Percentiles rank a stretch among this genome's conserved stretches.
Conservation (phyloP, 1,140 invertebrate species). For the Elymnias hypermnestra region DNA sequence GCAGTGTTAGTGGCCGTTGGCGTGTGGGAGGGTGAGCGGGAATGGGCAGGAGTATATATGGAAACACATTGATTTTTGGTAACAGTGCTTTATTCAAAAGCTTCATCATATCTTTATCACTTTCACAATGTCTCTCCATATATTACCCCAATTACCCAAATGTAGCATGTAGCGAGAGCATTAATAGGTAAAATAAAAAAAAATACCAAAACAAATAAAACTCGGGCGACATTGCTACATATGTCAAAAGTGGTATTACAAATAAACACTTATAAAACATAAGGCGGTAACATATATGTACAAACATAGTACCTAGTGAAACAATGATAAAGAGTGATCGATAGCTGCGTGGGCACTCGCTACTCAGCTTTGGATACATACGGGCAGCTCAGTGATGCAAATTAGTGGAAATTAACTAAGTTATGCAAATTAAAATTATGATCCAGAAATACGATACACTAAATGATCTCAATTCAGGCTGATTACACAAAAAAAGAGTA, state of each 20-base stretch:
- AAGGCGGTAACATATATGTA: conserved; percentile 73
- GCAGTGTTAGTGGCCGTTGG: conserved; percentile 21
- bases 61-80: conserved; percentile 80
- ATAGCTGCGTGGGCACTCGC: conserved; percentile 48
- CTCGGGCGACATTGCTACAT: conserved; percentile 75
- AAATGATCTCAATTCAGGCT: conserved; percentile 52
- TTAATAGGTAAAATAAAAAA: conserved; percentile 60
- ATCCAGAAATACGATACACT: conserved; percentile 49
- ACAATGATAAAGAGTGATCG: conserved; percentile 70
- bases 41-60: conserved; percentile 73
- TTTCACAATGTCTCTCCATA: conserved; percentile 81
- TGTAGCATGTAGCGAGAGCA: conserved; percentile 74
- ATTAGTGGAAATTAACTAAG: conserved; percentile 54
- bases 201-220: conserved; percentile 65
- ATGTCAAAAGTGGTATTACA: conserved; percentile 78
- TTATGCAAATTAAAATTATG: conserved; percentile 56
- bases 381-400: conserved; percentile 32
- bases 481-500: conserved; percentile 44
- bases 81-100: conserved; percentile 81
- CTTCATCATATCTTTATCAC: conserved; percentile 75
- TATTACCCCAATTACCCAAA: conserved; percentile 77
- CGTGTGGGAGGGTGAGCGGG: conserved; percentile 20
- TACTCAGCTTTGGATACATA: conserved; percentile 29
- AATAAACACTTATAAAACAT: conserved; percentile 75
- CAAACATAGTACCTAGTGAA: conserved; percentile 68